Conservation (phyloP, 2,797 vertebrate genomes). For the Sandelia bainsii region DNA sequence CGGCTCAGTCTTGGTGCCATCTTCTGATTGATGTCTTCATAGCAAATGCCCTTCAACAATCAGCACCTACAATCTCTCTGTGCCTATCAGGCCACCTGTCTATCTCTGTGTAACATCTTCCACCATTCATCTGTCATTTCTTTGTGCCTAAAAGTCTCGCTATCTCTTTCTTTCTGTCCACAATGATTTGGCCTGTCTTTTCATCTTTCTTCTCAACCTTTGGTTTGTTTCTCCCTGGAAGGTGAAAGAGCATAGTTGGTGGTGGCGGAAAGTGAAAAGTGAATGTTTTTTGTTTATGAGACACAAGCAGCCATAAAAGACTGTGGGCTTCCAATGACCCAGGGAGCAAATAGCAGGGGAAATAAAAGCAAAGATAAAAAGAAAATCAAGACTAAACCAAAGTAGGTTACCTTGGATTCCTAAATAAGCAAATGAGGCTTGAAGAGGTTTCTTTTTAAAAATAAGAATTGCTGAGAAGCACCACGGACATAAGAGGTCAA, state of each 20-base stretch:
- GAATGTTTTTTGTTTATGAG: slow-evolving; percentile 48
- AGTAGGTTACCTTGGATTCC: slow-evolving; percentile 5
- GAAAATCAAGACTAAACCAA: slow-evolving; percentile 51
- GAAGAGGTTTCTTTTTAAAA: slow-evolving; percentile 17
- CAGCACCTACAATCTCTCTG: slow-evolving; percentile 50
- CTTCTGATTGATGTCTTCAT: slow-evolving; percentile 74
- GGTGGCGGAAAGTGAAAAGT: slow-evolving; percentile 42
- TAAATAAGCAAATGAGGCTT: slow-evolving; percentile 34
- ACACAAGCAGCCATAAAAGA: slow-evolving; percentile 27
- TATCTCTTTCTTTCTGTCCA: slow-evolving; percentile 57
- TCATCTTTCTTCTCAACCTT: slow-evolving; percentile 55
- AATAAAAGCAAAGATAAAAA: slow-evolving; percentile 45
- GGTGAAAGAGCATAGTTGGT: slow-evolving; percentile 55
- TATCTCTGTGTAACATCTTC: slow-evolving; percentile 67
- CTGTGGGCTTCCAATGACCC: slow-evolving; percentile 22
- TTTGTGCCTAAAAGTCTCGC: slow-evolving; percentile 59
- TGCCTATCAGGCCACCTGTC: slow-evolving; percentile 62
- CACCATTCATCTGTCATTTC: slow-evolving; percentile 66
- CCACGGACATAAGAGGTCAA: slow-evolving; percentile 35
- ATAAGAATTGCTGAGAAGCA: slow-evolving; percentile 7
- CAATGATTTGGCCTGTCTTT: slow-evolving; percentile 49
- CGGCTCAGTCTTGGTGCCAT: slow-evolving; percentile 59
- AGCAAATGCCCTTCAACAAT: slow-evolving; percentile 73
- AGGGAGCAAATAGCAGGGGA: slow-evolving; percentile 4
- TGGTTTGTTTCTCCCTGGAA: slow-evolving; percentile 44